phyloP scores from a whole-genome alignment of 1,140 invertebrate species.

The Cydia strobilella region DNA sequence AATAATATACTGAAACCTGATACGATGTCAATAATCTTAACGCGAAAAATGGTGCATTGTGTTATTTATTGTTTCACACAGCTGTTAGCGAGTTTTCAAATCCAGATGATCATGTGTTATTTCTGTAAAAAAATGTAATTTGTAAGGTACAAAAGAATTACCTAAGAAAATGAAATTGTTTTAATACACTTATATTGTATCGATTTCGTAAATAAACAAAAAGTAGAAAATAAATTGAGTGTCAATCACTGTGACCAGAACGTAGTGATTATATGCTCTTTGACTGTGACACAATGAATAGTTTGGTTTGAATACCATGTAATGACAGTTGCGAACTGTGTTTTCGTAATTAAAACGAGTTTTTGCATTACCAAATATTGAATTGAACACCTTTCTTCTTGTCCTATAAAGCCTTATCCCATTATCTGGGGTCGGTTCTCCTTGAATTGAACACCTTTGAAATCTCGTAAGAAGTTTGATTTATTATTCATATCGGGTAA shows the following conservation, averaged over 20 bases:
- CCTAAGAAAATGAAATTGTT: neutral
- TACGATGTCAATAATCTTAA: neutral
- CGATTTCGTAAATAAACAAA: conserved; percentile 14
- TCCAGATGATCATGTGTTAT: neutral
- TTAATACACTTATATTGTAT: neutral
- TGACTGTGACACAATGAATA: no score
- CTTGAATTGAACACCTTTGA: no score
- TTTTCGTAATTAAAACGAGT: neutral
- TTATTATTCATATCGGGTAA: no score
- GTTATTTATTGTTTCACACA: neutral
- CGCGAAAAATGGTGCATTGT: neutral
- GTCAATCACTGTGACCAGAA: neutral
- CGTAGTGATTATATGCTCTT: no score
- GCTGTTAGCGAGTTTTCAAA: neutral
- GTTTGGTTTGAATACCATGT: neutral
- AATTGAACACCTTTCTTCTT: no score
- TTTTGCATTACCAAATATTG: neutral
- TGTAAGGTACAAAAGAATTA: neutral
- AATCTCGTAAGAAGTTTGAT: no score
- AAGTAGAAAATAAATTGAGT: neutral
- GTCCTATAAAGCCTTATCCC: no score
- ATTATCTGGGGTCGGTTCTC: no score
- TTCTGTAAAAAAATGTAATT: neutral
- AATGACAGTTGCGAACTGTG: neutral
- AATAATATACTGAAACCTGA: neutral